Evolutionary conservation across 2,113 vertebrate species (phyloP).

Genomic region (Ranitomeya imitator): DNA sequence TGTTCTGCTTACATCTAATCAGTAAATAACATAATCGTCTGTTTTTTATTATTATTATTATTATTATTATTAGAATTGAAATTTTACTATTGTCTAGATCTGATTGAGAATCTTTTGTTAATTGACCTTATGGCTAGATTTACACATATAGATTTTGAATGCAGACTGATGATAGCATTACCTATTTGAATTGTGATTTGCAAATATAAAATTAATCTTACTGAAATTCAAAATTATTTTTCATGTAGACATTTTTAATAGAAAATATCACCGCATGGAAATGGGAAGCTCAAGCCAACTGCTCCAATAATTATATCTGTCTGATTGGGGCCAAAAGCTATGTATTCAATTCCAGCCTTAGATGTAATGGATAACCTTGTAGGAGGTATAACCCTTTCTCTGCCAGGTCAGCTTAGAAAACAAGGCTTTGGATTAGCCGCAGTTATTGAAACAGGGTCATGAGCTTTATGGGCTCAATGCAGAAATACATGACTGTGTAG

Average conservation of each 20-base stretch:
- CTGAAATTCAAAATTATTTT: neutral
- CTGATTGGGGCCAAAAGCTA: conserved; percentile 18
- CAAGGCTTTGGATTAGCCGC: conserved; percentile 13
- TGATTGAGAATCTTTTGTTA: too few relatives aligned
- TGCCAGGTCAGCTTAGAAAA: conserved; percentile 11
- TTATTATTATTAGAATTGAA: too few relatives aligned
- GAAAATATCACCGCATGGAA: neutral
- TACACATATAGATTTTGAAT: neutral
- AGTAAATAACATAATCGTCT: too few relatives aligned
- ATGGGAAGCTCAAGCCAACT: neutral
- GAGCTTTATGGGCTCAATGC: conserved; percentile 17
- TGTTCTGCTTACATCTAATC: neutral
- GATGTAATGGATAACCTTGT: neutral
- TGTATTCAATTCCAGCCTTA: neutral
- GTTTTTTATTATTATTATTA: too few relatives aligned
- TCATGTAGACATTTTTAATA: neutral
- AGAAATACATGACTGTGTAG: conserved; percentile 17
- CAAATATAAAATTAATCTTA: neutral
- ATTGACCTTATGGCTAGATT: too few relatives aligned
- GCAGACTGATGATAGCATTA: neutral
- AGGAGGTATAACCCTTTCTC: conserved; percentile 18
- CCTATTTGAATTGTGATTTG: neutral
- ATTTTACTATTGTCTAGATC: too few relatives aligned
- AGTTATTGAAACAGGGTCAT: neutral
- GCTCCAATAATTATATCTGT: neutral